Base-by-base conservation (phyloP, 2,888 invertebrate species). In the Hemistola chrysoprasaria region DNA sequence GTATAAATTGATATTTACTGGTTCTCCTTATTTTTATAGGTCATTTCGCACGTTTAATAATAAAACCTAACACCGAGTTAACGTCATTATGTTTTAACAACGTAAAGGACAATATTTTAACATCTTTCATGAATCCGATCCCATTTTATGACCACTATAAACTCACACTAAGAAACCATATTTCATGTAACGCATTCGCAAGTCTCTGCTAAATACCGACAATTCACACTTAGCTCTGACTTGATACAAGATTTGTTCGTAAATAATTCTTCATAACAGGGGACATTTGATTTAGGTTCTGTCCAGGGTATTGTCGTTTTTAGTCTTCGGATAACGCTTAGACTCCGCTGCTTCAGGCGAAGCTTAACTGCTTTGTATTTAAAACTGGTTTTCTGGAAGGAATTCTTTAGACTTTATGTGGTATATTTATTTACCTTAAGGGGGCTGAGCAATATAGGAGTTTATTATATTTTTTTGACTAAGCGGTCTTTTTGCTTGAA, bases 81-180 rank as follows among this genome's bases (percentile, higher is more conserved):
- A 16, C 25, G 22, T 10, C 16, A 8, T n/a, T 28, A 23, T 42
- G 23, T 23, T 28, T 37, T 29, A 37, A 26, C 29, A 32, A 24
- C 32, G 22, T 22, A 24, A 32, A 41, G 28, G 58, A 62, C 62
- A 64, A 64, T 67, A 63, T 62, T 61, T 55, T 66, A 62, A 65
- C 60, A 56, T 58, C 57, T 73, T 72, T 69, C 55, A 56, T 60
- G 72, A 72, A 71, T 66, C 57, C 59, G 53, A 64, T 60, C 57
- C 52, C 42, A 50, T 47, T 72, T 77, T 71, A 74, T 66, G 51
- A 58, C 63, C 47, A 47, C 65, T 65, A 71, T 75, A 81, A 78
- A 78, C 64, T 63, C 69, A 58, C 65, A 62, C 63, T 67, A 70
- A 66, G 72, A 78, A 75, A 64, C 59, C 66, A 76, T 81, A 67